These are phyloP conservation scores for Polydesmus complanatus DNA, from an alignment of 2,888 invertebrate species.

Conservation along the genomic window DNA sequence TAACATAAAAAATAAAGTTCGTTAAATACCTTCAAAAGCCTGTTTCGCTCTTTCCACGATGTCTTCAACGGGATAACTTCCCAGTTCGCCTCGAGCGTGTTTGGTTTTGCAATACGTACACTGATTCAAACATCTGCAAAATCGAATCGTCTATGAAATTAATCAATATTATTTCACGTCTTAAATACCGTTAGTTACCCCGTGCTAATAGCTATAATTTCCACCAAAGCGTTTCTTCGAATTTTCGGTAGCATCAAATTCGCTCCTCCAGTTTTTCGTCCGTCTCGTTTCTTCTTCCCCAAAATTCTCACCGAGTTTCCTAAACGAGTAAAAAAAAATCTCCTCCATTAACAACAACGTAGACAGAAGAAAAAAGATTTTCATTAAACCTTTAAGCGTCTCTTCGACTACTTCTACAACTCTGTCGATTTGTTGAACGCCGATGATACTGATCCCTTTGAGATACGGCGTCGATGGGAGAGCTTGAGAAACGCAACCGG, in stretches of 20 bases:
- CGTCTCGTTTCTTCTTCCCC: constrained; percentile 61
- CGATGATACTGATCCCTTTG: constrained; percentile 79
- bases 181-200: constrained; percentile 45
- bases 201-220: constrained; percentile 92
- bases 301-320: constrained; percentile 59
- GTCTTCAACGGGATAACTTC: constrained; percentile 79
- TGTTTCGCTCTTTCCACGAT: constrained; percentile 74
- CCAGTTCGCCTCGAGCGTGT: constrained; percentile 91
- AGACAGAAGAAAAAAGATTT: constrained; percentile 12
- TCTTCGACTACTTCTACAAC: constrained; percentile 97
- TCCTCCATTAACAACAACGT: neutral
- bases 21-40: constrained; percentile 44
- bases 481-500: constrained; percentile 95
- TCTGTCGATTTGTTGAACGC: constrained; percentile 94
- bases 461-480: constrained; percentile 38
- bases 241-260: constrained; percentile 81
- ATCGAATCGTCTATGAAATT: neutral
- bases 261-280: constrained; percentile 73
- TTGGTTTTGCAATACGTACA: constrained; percentile 99
- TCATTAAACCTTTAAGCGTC: constrained; percentile 87
- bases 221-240: constrained; percentile 85
- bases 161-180: neutral
- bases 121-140: constrained; percentile 67
- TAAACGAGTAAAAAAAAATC: constrained; percentile 24
- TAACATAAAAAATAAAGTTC: neutral